Evolutionary conservation across 2,113 vertebrate species (phyloP).

Genomic region (Piaya cayana): DNA sequence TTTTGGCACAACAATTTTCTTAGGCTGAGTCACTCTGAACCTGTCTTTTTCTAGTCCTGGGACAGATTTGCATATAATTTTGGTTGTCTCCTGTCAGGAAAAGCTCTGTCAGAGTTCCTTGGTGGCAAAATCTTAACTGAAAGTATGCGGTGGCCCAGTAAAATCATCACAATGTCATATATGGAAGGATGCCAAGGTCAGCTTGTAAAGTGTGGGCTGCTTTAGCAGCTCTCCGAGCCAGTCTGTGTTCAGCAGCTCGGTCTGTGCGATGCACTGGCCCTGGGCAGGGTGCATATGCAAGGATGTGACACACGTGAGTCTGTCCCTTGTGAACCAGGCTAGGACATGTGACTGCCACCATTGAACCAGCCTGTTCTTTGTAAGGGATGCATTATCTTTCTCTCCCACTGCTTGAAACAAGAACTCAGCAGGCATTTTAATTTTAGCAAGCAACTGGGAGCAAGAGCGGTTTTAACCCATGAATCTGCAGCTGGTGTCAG

Average conservation of each 20-base stretch:
- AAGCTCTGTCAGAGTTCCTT: neutral
- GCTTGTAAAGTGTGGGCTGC: neutral
- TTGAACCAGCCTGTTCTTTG: neutral
- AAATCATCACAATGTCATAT: neutral
- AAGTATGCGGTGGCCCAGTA: neutral
- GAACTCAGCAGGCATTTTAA: neutral
- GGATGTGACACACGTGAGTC: rapidly evolving
- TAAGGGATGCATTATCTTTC: neutral
- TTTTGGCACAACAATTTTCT: neutral
- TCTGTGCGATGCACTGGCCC: neutral
- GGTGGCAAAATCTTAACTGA: neutral
- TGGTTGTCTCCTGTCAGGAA: neutral
- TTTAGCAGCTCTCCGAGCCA: neutral
- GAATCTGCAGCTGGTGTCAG: neutral
- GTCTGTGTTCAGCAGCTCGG: neutral
- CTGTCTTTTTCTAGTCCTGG: neutral
- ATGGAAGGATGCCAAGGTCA: neutral
- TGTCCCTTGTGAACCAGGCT: neutral
- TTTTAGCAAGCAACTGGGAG: neutral
- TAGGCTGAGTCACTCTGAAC: neutral
- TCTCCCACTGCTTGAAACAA: neutral
- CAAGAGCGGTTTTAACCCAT: neutral
- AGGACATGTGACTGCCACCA: neutral
- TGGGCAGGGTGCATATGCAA: neutral
- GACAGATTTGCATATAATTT: neutral